phyloP scores from a whole-genome alignment of 2,888 invertebrate genomes.

The Eutolmus rufibarbis region DNA sequence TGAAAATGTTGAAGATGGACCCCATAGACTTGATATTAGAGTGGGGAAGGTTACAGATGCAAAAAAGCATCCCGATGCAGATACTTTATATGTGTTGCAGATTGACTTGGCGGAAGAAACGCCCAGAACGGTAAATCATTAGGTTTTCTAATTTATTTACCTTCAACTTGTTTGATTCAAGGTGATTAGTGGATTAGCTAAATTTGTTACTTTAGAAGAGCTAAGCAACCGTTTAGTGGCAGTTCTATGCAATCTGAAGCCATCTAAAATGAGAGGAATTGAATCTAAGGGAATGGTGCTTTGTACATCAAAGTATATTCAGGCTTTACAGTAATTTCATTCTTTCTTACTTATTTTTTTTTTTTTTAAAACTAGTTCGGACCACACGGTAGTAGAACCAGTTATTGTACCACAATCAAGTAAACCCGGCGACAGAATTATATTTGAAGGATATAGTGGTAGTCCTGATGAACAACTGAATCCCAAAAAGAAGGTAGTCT shows the following conservation, averaged over 20 bases:
- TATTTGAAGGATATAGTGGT: conserved; percentile 84
- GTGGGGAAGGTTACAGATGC: conserved; percentile 88
- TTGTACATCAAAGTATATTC: conserved; percentile 79
- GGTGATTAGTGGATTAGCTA: conserved; percentile 89
- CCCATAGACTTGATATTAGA: conserved; percentile 83
- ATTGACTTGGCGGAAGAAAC: conserved; percentile 85
- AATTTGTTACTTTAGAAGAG: conserved; percentile 87
- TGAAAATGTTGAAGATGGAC: conserved; percentile 67
- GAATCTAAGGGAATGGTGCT: conserved; percentile 93
- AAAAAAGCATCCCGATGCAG: conserved; percentile 88
- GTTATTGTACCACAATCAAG: conserved; percentile 79
- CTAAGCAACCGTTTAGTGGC: conserved; percentile 90
- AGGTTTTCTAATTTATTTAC: background rate
- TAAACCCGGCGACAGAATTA: conserved; percentile 82
- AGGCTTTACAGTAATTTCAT: background rate
- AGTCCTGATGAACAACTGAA: conserved; percentile 85
- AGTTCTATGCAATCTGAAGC: conserved; percentile 94
- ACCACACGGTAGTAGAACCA: conserved; percentile 85
- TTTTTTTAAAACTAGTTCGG: conserved; percentile 64
- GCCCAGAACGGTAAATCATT: conserved; percentile 66
- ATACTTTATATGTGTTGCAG: conserved; percentile 89
- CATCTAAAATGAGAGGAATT: conserved; percentile 94
- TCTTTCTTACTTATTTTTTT: background rate
- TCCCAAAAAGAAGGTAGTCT: conserved; percentile 84
- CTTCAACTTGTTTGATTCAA: background rate